Percentiles rank a stretch among this genome's conserved stretches.
phyloP scores from a whole-genome alignment of 2,888 invertebrate genomes.

The Gari tellinella region DNA sequence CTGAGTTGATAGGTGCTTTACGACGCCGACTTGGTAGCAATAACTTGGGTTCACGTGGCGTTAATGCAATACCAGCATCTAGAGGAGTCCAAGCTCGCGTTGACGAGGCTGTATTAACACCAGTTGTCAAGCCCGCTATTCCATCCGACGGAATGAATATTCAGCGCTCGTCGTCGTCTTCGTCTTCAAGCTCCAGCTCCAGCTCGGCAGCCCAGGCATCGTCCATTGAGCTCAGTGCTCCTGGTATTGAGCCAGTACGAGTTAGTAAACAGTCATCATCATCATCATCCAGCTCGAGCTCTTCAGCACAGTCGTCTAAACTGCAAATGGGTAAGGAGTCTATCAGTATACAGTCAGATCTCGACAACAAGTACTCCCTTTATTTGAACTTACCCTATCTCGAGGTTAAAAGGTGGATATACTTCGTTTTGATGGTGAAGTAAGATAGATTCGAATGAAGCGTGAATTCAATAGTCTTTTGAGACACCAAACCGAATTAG shows the following conservation, averaged over 20 bases:
- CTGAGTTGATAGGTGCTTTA: constrained; percentile 40
- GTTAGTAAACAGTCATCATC: constrained; percentile 8
- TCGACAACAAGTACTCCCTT: neutral
- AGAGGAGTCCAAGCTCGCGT: constrained; percentile 8
- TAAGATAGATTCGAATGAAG: too few relatives aligned
- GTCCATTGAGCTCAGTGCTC: neutral
- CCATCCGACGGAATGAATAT: neutral
- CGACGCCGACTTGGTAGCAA: constrained; percentile 19
- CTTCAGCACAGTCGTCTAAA: constrained; percentile 17
- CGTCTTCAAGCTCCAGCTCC: constrained; percentile 29
- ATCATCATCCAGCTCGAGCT: constrained; percentile 37
- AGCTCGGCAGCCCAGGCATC: constrained; percentile 16
- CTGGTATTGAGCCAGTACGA: neutral
- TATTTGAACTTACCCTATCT: too few relatives aligned
- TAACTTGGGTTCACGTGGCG: neutral
- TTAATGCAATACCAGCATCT: neutral
- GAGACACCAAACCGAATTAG: too few relatives aligned
- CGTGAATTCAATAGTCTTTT: too few relatives aligned
- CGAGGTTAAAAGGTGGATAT: too few relatives aligned
- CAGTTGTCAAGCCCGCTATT: constrained; percentile 22
- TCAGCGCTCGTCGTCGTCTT: constrained; percentile 12
- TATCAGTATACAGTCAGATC: neutral
- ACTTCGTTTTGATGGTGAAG: too few relatives aligned
- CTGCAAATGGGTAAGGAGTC: constrained; percentile 10
- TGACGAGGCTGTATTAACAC: constrained; percentile 24